phyloP scores from a whole-genome alignment of 1,140 invertebrate genomes.

The Neomicropteryx cornuta region DNA sequence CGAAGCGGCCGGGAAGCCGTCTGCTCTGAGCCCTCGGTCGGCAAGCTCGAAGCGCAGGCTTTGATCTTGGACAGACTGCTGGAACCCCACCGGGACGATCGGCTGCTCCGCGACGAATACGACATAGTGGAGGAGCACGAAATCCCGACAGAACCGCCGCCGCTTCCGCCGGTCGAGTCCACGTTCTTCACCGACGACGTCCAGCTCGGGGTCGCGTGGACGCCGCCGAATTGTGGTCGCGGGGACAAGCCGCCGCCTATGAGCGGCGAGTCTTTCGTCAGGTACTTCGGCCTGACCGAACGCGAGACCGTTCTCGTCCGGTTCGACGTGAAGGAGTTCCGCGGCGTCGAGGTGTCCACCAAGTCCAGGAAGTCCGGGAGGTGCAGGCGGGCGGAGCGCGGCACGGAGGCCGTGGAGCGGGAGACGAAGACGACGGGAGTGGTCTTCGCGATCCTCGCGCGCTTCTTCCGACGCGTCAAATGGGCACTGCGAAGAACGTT shows the following conservation, averaged over 20 bases:
- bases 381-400: slow-evolving; percentile 7
- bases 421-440: slow-evolving; percentile 12
- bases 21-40: slow-evolving; percentile 6
- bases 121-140: too few relatives aligned
- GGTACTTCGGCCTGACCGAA: slow-evolving; percentile 13
- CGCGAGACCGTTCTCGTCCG: slow-evolving; percentile 9
- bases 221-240: too few relatives aligned
- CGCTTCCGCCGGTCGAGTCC: not conserved
- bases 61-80: slow-evolving; percentile 11
- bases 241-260: too few relatives aligned
- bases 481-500: too few relatives aligned
- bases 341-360: not conserved
- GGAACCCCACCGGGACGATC: slow-evolving; percentile 4
- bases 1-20: not conserved
- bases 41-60: slow-evolving; percentile 12
- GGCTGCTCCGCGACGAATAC: too few relatives aligned
- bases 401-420: slow-evolving; percentile 17
- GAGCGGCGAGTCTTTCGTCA: not conserved
- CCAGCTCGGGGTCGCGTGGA: not conserved
- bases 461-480: slow-evolving; percentile 4
- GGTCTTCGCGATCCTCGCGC: slow-evolving; percentile 1
- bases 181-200: not conserved
- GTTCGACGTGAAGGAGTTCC: slow-evolving; percentile 12
- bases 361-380: slow-evolving; percentile 6
- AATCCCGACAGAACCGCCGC: too few relatives aligned